Evolutionary conservation across 2,888 invertebrate species (phyloP).

Genomic region (Onthophagus sagittarius): DNA sequence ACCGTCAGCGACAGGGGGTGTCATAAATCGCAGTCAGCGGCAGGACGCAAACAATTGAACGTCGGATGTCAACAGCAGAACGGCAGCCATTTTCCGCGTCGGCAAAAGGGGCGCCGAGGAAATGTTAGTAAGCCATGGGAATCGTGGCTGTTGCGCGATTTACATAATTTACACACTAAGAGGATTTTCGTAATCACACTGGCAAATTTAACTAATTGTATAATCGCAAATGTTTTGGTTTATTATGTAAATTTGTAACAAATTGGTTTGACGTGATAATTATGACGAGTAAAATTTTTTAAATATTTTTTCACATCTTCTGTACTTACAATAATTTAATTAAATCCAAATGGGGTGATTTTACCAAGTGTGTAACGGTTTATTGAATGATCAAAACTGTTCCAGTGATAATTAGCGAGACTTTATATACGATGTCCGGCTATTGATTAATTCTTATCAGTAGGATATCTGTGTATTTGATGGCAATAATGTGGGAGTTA

Average conservation of each 20-base stretch:
- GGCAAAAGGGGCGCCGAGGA: constrained; percentile 30
- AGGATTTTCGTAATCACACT: neutral
- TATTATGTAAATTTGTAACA: neutral
- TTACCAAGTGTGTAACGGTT: neutral
- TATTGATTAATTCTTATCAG: neutral
- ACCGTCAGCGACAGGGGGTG: constrained; percentile 36
- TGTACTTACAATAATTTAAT: no score
- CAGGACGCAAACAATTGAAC: constrained; percentile 44
- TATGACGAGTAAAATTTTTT: neutral
- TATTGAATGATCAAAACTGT: neutral
- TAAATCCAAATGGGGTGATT: no score
- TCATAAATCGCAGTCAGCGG: constrained; percentile 48
- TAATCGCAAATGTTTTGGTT: neutral
- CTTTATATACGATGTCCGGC: neutral
- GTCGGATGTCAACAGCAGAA: constrained; percentile 48
- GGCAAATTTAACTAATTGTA: neutral
- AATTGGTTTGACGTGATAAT: no score
- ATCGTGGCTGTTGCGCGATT: neutral
- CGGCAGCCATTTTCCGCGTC: constrained; percentile 47
- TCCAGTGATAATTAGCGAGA: neutral
- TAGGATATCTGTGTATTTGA: neutral
- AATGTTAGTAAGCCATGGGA: neutral
- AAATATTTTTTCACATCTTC: neutral
- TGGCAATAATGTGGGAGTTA: neutral
- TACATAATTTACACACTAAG: neutral